Evolutionary conservation across 2,113 vertebrate genomes (phyloP).

Genomic region (Lutjanus erythropterus): DNA sequence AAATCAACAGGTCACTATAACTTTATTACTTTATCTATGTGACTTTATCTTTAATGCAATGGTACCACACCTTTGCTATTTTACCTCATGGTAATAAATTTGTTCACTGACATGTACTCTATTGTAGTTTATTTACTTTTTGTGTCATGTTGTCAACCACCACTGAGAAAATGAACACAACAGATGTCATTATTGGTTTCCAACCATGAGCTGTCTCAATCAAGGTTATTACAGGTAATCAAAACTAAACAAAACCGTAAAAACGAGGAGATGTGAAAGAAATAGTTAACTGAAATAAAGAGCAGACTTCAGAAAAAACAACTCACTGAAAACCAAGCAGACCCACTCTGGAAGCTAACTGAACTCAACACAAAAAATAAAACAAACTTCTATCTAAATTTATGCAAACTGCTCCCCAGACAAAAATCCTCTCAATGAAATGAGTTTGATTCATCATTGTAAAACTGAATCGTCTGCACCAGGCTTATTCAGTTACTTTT

Average conservation of each 20-base stretch:
- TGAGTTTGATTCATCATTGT: neutral
- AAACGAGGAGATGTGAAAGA: no score
- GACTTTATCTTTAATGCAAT: neutral
- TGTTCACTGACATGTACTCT: neutral
- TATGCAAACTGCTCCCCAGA: neutral
- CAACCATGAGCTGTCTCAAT: no score
- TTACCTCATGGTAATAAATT: constrained; percentile 18
- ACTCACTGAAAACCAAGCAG: no score
- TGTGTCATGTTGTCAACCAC: neutral
- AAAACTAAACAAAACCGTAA: no score
- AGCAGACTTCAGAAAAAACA: no score
- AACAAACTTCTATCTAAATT: neutral
- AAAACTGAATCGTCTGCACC: neutral
- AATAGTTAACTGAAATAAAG: no score
- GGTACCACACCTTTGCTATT: neutral
- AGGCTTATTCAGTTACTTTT: no score
- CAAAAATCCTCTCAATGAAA: neutral
- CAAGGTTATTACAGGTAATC: no score
- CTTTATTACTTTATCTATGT: neutral
- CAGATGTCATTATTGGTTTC: neutral
- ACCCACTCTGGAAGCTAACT: no score
- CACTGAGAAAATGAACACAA: neutral
- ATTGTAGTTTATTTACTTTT: neutral
- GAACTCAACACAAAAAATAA: no score
- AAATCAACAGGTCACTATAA: neutral